phyloP scores from a whole-genome alignment of 2,797 vertebrate genomes.

The Brachyrhaphis roseni region DNA sequence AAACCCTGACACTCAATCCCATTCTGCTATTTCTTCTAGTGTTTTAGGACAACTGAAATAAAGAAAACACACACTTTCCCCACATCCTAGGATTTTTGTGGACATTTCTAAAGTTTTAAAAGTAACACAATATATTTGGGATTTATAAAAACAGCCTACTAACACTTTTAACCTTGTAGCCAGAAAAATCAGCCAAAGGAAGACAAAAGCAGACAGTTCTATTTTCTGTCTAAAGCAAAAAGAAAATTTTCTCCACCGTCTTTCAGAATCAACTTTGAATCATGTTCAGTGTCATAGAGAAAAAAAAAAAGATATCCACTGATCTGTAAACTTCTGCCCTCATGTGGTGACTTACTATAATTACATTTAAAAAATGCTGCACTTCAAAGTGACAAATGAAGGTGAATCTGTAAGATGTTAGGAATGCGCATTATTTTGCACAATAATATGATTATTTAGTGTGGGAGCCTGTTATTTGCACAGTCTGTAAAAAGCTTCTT shows the following conservation, averaged over 20 bases:
- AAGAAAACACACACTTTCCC: not conserved
- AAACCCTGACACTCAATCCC: slow-evolving; percentile 56
- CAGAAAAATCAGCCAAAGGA: not conserved
- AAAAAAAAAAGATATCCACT: not conserved
- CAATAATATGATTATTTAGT: not conserved
- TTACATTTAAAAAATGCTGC: slow-evolving; percentile 13
- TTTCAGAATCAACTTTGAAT: not conserved
- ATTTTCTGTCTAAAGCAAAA: not conserved
- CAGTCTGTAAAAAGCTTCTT: not conserved
- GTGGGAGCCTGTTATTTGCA: slow-evolving; percentile 12
- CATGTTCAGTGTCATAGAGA: not conserved
- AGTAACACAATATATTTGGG: not conserved
- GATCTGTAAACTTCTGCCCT: slow-evolving; percentile 17
- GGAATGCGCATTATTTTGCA: not conserved
- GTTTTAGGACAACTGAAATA: not conserved
- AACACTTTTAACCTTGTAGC: not conserved
- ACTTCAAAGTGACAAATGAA: slow-evolving; percentile 5
- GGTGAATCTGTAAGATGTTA: not conserved
- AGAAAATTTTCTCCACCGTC: not conserved
- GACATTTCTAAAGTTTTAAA: not conserved
- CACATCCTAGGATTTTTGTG: not conserved
- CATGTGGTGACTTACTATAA: slow-evolving; percentile 29
- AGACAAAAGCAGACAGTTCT: not conserved
- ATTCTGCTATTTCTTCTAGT: not conserved
- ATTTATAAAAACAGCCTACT: not conserved